Conservation (phyloP, 2,113 vertebrate species). For the Xenopus tropicalis region DNA sequence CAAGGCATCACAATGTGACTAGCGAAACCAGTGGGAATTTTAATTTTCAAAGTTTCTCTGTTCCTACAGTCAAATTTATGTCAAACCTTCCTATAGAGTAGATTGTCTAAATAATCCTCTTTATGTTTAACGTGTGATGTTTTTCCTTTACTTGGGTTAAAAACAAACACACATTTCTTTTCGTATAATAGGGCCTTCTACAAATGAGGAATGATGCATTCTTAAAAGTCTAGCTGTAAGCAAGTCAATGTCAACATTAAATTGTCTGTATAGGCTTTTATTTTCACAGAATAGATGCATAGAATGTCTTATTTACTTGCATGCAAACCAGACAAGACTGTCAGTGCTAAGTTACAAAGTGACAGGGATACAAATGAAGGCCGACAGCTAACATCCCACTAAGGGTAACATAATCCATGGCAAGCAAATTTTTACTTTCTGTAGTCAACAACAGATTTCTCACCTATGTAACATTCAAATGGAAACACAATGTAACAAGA, state of each 20-base stretch:
- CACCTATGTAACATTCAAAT: constrained; percentile 17
- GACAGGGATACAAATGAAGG: constrained; percentile 41
- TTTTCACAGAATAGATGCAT: constrained; percentile 5
- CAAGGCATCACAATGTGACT: no score
- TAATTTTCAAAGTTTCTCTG: no score
- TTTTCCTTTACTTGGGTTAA: no score
- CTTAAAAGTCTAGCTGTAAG: no score
- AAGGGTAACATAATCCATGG: constrained; percentile 30
- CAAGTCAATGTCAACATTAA: not conserved
- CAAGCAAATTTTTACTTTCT: constrained; percentile 21
- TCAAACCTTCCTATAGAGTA: no score
- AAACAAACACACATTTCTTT: no score
- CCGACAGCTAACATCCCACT: constrained; percentile 36
- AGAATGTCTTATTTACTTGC: constrained; percentile 37
- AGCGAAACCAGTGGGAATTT: no score
- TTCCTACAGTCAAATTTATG: no score
- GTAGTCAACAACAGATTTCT: constrained; percentile 31
- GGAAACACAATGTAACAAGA: constrained; percentile 29
- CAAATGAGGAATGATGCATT: no score
- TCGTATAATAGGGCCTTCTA: no score
- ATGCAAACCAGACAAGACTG: constrained; percentile 30
- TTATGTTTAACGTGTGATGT: no score
- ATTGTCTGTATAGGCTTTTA: constrained; percentile 18
- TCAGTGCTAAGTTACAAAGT: constrained; percentile 33
- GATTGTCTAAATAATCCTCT: no score